Evolutionary conservation across 1,140 invertebrate species (phyloP).

Genomic region (Vollenhovia emeryi): DNA sequence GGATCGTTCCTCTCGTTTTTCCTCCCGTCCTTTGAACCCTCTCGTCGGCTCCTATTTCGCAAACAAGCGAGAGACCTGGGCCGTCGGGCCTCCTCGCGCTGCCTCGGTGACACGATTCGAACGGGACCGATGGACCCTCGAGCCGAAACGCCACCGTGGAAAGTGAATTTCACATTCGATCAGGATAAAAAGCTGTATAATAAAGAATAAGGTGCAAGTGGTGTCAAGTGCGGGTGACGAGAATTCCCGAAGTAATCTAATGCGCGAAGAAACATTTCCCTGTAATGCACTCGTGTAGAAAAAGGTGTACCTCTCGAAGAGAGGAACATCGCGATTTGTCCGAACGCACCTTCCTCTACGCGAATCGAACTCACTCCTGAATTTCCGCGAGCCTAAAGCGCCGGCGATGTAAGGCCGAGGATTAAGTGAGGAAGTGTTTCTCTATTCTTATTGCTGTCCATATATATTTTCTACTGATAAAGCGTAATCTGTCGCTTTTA

Average conservation of each 20-base stretch:
- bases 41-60: conserved; percentile 48
- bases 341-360: background rate
- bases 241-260: background rate
- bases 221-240: background rate
- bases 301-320: background rate
- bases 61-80: conserved; percentile 13
- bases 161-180: background rate
- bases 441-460: background rate
- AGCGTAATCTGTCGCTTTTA: background rate
- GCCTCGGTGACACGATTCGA: conserved; percentile 5
- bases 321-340: background rate
- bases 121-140: background rate
- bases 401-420: background rate
- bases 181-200: background rate
- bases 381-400: background rate
- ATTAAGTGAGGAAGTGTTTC: background rate
- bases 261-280: background rate
- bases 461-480: background rate
- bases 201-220: background rate
- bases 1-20: conserved; percentile 30
- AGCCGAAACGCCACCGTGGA: background rate
- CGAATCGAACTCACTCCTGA: background rate
- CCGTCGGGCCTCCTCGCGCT: background rate
- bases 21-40: conserved; percentile 20
- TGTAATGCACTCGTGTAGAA: background rate